Conservation (phyloP, 2,888 invertebrate genomes). For the Mesorhabditis sp. region DNA sequence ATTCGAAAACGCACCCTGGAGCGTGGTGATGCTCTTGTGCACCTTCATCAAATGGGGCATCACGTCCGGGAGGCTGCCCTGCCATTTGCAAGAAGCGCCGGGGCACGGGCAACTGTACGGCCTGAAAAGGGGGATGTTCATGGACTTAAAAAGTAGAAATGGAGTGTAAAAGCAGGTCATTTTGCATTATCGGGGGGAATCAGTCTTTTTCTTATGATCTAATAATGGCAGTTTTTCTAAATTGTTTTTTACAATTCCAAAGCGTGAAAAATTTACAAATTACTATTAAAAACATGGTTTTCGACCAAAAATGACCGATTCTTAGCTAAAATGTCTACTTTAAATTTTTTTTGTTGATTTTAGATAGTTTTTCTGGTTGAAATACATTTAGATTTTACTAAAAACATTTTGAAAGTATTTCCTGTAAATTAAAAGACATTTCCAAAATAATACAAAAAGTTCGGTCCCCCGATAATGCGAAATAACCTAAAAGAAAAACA, state of each 20-base stretch:
- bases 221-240: no score
- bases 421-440: background rate
- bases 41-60: slow-evolving; percentile 90
- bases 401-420: background rate
- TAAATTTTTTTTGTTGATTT: background rate
- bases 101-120: slow-evolving; percentile 98
- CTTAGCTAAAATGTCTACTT: background rate
- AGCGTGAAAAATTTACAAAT: no score
- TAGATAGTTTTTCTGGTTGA: background rate
- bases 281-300: no score
- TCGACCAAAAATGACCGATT: no score
- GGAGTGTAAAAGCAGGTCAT: no score
- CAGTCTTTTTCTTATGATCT: no score
- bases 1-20: slow-evolving; percentile 71
- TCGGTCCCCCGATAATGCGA: background rate
- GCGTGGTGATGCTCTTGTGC: slow-evolving; percentile 92
- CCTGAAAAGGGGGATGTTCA: slow-evolving; percentile 60
- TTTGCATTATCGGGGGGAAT: no score
- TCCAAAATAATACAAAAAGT: background rate
- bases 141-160: no score
- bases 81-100: slow-evolving; percentile 99
- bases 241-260: no score
- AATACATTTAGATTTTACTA: background rate
- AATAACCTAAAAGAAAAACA: background rate
- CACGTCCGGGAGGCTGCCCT: slow-evolving; percentile 92